Base-by-base conservation (phyloP, 1,140 invertebrate genomes). In the Triops longicaudatus region DNA sequence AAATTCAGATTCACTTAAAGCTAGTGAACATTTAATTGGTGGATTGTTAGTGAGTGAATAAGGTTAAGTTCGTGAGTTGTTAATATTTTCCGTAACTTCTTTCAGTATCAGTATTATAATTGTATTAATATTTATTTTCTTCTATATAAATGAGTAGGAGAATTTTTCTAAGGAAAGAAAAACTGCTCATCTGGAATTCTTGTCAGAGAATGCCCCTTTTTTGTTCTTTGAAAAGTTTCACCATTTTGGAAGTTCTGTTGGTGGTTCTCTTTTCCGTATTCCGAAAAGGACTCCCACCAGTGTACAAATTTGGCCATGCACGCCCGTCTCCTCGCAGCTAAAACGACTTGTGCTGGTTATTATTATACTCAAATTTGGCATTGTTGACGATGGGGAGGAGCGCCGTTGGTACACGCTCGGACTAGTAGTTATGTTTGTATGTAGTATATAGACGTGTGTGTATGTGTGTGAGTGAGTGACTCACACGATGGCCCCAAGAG, bases 281-380 rank as follows among this genome's bases (percentile, higher is more conserved):
- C 50, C 50, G 50, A 63, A 63, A 63, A 22, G 50, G 50, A 63
- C 50, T 63, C 50, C 50, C 50, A 63, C 50, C n/a, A 22, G 22
- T 63, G 50, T 63, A 63, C 50, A 63, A 63, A 63, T 63, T 63
- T 63, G 50, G 50, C 50, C 50, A 63, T 63, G 50, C 50, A 22
- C 31, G 31, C 31, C 50, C 50, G 50, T 63, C 50, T 63, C 50
- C 50, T 37, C 31, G 31, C 50, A 63, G 50, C 50, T 14, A 63
- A 37, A 63, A 63, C 50, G 50, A 63, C 50, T 63, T 63, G 50
- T 63, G 50, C 50, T 63, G 50, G 50, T 63, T 63, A 63, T 63
- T 63, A 63, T 63, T 63, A 63, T 63, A 63, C 50, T 63, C 50
- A 63, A 63, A 63, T 63, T 63, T 63, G 50, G 50, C 50, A 63